Percentiles rank a stretch among this genome's conserved stretches.
These are phyloP conservation scores for Catotricha subobsoleta DNA, from an alignment of 2,888 invertebrate genomes.

Conservation along the genomic window DNA sequence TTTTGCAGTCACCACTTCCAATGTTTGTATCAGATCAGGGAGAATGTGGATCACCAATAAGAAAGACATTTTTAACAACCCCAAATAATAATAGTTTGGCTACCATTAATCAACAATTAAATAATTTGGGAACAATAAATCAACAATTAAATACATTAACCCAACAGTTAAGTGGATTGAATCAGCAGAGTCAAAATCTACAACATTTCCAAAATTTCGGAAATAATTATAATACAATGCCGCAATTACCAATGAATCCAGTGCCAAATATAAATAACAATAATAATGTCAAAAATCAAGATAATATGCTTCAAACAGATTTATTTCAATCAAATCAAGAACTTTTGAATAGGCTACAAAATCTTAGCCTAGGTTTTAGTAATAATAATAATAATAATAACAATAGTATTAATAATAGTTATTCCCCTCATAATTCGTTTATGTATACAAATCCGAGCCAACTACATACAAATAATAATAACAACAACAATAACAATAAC, in stretches of 20 bases:
- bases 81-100: conserved; percentile 24
- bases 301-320: conserved; percentile 20
- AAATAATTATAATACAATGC: conserved; percentile 15
- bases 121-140: conserved; percentile 27
- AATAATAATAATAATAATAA: conserved; percentile 8
- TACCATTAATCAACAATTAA: conserved; percentile 28
- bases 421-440: conserved; percentile 26
- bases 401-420: conserved; percentile 15
- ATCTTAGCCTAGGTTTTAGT: conserved; percentile 22
- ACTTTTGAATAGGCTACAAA: conserved; percentile 26
- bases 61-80: conserved; percentile 16
- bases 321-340: conserved; percentile 30
- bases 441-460: conserved; percentile 26
- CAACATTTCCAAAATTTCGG: conserved; percentile 25
- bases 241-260: conserved; percentile 8
- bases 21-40: conserved; percentile 2
- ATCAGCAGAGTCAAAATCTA: conserved; percentile 29
- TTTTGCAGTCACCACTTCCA: conserved; percentile 5
- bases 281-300: conserved; percentile 11
- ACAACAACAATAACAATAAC: conserved; percentile 17
- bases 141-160: conserved; percentile 27
- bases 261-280: conserved; percentile 14
- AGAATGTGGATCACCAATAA: conserved; percentile 14
- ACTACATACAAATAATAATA: conserved; percentile 17
- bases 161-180: conserved; percentile 27